Evolutionary conservation across 1,140 invertebrate genomes (phyloP).

Genomic region (Calephelis nemesis): DNA sequence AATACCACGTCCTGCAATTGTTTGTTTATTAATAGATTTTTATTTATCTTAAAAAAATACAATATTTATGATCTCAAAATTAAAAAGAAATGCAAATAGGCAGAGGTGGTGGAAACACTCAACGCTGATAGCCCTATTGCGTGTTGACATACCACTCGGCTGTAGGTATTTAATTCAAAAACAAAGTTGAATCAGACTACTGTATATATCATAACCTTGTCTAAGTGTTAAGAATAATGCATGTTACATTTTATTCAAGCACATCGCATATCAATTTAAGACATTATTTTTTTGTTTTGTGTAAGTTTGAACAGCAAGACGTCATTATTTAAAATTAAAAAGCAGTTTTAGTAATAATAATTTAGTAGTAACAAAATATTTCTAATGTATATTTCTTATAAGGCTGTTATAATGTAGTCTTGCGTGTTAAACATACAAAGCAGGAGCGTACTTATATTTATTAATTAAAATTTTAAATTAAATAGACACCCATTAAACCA

Average conservation of each 20-base stretch:
- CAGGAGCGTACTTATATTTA: background rate
- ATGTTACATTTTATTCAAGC: background rate
- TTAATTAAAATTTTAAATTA: background rate
- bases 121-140: too few species aligned
- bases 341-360: conserved; percentile 34
- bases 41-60: too few species aligned
- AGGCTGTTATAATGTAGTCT: conserved; percentile 50
- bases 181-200: too few species aligned
- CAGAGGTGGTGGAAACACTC: too few species aligned
- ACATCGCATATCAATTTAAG: background rate
- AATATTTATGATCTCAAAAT: too few species aligned
- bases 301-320: conserved; percentile 45
- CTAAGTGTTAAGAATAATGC: background rate
- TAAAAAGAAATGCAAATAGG: too few species aligned
- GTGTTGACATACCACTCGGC: too few species aligned
- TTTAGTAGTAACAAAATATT: conserved; percentile 21
- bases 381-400: conserved; percentile 28
- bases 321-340: conserved; percentile 50
- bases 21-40: too few species aligned
- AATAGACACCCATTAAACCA: too few species aligned
- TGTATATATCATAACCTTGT: background rate
- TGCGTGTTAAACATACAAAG: conserved; percentile 42
- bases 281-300: conserved; percentile 19
- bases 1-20: too few species aligned
- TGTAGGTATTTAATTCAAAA: too few species aligned